These are phyloP conservation scores for Nephrotoma guestfalica DNA, from an alignment of 2,888 invertebrate genomes.

Conservation along the genomic window DNA sequence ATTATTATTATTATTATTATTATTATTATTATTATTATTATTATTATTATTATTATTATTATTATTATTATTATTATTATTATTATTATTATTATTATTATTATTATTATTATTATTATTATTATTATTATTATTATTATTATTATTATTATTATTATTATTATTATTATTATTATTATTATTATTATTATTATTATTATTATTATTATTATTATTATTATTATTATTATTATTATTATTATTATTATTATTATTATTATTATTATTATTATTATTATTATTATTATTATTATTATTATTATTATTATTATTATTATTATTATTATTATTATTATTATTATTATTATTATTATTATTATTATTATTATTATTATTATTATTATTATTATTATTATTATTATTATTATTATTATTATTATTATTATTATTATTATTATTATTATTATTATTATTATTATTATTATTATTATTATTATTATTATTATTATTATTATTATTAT, in stretches of 20 bases:
- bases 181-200: background rate
- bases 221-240: background rate
- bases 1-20: background rate
- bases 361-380: background rate
- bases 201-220: background rate
- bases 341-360: background rate
- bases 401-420: background rate
- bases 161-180: background rate
- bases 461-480: background rate
- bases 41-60: background rate
- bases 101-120: background rate
- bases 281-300: background rate
- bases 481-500: background rate
- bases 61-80: background rate
- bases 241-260: background rate
- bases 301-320: background rate
- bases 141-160: background rate
- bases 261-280: background rate
- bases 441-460: background rate
- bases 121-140: background rate
- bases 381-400: background rate
- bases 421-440: background rate
- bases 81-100: background rate
- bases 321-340: background rate
- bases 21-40: background rate